Evolutionary conservation across 2,797 vertebrate species (phyloP).

Genomic region (Heterohyrax brucei): DNA sequence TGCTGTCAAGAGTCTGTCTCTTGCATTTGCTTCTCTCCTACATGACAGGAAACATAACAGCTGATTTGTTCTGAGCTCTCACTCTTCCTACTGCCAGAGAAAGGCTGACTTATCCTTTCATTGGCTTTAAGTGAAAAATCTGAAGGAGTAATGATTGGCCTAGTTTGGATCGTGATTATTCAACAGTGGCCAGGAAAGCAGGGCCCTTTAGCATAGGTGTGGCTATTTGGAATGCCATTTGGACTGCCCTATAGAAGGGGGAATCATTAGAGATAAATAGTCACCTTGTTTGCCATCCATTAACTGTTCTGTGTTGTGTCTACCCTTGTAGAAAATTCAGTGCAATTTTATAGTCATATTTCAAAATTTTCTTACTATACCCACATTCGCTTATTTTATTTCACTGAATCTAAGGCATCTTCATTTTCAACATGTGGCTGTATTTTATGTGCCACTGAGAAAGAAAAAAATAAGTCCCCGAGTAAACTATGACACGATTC

Average conservation of each 20-base stretch:
- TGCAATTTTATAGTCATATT: slow-evolving; percentile 13
- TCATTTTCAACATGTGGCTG: background rate
- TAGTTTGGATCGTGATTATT: slow-evolving; percentile 32
- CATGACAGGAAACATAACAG: background rate
- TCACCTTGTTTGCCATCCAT: background rate
- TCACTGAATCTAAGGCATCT: background rate
- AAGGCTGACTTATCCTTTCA: background rate
- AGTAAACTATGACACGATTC: background rate
- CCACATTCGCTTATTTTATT: background rate
- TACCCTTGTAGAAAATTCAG: slow-evolving; percentile 38
- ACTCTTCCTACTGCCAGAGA: background rate
- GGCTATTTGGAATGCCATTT: background rate
- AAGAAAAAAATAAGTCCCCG: slow-evolving; percentile 36
- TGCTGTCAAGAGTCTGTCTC: background rate
- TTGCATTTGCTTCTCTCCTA: slow-evolving; percentile 17
- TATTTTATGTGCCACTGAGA: slow-evolving; percentile 23
- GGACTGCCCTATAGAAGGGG: background rate
- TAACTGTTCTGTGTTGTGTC: background rate
- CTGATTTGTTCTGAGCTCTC: background rate
- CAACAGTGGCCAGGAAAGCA: background rate
- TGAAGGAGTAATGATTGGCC: background rate
- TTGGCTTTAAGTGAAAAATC: background rate
- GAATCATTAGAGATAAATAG: background rate
- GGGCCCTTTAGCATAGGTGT: background rate
- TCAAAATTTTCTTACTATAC: background rate